A percentile compares a stretch with the other conserved stretches of the same genome.
These are phyloP conservation scores for Hapalemur alaotrensis DNA, from an alignment of 2,797 vertebrate genomes.

Conservation along the genomic window DNA sequence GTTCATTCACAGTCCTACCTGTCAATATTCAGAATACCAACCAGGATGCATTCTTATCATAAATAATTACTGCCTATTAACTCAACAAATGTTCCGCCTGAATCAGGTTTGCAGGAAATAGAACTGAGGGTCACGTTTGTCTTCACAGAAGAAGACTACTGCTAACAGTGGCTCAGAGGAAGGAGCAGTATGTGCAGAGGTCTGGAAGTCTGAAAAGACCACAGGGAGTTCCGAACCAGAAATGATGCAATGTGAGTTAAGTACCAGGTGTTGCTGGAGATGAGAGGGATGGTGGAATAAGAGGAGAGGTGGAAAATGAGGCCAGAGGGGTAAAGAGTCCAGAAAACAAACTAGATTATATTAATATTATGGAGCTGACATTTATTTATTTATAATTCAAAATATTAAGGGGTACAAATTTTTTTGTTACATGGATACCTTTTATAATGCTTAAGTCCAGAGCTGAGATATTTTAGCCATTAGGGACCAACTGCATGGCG, in stretches of 20 bases:
- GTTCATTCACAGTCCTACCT: neutral
- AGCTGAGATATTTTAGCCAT: neutral
- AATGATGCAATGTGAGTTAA: neutral
- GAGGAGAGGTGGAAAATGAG: neutral
- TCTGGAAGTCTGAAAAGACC: neutral
- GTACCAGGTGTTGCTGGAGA: neutral
- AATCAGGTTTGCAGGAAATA: neutral
- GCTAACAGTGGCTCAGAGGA: neutral
- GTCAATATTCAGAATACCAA: neutral
- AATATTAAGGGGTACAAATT: neutral
- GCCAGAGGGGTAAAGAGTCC: neutral
- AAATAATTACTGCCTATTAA: neutral
- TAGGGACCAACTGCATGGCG: neutral
- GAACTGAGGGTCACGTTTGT: neutral
- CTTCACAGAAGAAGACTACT: neutral
- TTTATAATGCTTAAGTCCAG: neutral
- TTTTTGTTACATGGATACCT: neutral
- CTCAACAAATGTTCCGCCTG: neutral
- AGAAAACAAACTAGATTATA: neutral
- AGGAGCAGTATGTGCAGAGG: neutral
- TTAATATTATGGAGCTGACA: neutral
- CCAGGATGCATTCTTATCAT: neutral
- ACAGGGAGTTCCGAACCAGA: neutral
- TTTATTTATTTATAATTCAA: neutral
- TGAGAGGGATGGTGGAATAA: neutral